phyloP scores from a whole-genome alignment of 2,888 invertebrate species.

The Cremastinae sp. region DNA sequence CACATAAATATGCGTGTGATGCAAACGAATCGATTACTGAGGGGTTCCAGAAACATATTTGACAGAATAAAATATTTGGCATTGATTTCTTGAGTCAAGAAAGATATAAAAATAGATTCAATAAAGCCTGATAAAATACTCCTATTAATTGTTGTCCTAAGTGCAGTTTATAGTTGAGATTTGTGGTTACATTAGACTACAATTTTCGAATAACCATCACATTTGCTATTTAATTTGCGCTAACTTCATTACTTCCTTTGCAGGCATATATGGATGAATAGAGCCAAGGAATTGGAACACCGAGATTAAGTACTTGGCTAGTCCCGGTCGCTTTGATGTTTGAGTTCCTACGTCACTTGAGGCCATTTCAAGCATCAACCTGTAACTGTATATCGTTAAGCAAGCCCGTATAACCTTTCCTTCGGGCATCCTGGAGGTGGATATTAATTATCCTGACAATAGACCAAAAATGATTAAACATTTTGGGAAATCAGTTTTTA shows the following conservation, averaged over 20 bases:
- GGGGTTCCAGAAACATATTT: no score
- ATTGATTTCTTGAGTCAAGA: no score
- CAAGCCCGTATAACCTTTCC: conserved; percentile 8
- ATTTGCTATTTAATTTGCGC: conserved; percentile 4
- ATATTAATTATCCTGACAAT: conserved; percentile 35
- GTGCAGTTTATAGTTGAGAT: no score
- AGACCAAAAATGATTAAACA: no score
- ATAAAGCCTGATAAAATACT: no score
- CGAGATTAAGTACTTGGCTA: conserved; percentile 70
- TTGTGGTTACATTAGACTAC: not conserved
- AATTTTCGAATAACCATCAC: not conserved
- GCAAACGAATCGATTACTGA: no score
- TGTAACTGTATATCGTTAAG: conserved; percentile 21
- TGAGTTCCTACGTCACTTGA: conserved; percentile 67
- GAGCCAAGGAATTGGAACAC: conserved; percentile 52
- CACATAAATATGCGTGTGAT: no score
- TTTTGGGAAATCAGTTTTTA: no score
- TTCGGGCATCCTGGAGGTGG: conserved; percentile 26
- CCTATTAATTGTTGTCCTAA: no score
- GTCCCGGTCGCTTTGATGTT: conserved; percentile 70
- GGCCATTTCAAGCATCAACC: conserved; percentile 33
- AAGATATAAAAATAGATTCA: no score
- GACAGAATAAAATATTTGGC: no score
- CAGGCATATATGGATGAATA: conserved; percentile 21
- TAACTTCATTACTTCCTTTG: conserved; percentile 35